Percentiles rank a stretch among this genome's conserved stretches.
phyloP scores from a whole-genome alignment of 2,797 vertebrate genomes.

The Acanthurus leucopareius region DNA sequence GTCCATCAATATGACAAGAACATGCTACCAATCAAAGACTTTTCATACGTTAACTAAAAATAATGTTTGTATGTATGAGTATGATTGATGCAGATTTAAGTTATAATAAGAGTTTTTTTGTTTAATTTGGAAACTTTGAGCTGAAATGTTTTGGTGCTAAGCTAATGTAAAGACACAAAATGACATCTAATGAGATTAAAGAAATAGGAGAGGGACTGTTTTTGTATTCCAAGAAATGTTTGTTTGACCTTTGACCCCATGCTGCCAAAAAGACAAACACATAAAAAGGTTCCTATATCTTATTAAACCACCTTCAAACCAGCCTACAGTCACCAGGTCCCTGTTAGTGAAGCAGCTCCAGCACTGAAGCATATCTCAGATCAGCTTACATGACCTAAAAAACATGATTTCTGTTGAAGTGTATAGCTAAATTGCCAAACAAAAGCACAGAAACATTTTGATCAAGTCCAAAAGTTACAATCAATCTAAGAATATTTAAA shows the following conservation, averaged over 20 bases:
- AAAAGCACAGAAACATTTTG: neutral
- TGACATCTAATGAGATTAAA: neutral
- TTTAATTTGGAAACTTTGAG: no score
- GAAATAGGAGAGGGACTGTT: constrained; percentile 6
- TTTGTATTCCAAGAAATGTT: constrained; percentile 15
- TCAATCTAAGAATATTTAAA: no score
- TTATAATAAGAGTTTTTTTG: no score
- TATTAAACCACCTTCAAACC: neutral
- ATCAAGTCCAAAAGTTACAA: neutral
- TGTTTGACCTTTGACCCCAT: constrained; percentile 40
- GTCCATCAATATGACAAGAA: neutral
- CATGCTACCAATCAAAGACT: no score
- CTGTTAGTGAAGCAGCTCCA: constrained; percentile 4
- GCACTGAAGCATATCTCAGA: neutral
- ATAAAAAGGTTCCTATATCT: neutral
- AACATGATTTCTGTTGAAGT: neutral
- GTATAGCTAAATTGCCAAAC: neutral
- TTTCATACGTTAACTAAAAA: no score
- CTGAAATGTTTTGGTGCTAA: neutral
- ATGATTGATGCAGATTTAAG: no score
- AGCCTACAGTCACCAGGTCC: neutral
- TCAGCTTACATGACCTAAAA: neutral
- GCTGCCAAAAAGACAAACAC: constrained; percentile 19
- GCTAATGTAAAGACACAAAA: neutral
- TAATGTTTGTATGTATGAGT: no score